A percentile compares a stretch with the other conserved stretches of the same genome.
Evolutionary conservation across 2,888 invertebrate genomes (phyloP).

Genomic region (Arctia plantaginis): DNA sequence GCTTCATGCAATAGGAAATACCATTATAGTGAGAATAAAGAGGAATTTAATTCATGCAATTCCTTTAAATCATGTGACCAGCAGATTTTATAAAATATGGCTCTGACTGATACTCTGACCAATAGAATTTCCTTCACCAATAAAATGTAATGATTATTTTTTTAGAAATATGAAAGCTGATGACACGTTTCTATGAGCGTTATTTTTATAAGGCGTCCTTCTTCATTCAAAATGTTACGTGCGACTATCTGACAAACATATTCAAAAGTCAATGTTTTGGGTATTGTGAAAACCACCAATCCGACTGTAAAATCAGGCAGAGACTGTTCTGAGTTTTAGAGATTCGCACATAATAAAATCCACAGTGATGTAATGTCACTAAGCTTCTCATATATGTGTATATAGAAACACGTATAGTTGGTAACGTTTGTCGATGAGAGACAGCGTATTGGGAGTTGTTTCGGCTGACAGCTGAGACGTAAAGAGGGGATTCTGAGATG

Average conservation of each 20-base stretch:
- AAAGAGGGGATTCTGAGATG: conserved; percentile 46
- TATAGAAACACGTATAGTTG: conserved; percentile 7
- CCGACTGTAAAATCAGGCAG: not conserved
- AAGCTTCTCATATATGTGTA: not conserved
- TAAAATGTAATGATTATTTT: not conserved
- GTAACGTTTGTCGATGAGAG: conserved; percentile 35
- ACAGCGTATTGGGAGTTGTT: conserved; percentile 45
- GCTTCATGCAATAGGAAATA: not conserved
- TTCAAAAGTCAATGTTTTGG: not conserved
- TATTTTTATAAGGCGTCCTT: not conserved
- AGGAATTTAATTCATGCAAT: not conserved
- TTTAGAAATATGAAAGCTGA: not conserved
- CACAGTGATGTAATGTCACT: not conserved
- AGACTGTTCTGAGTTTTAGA: not conserved
- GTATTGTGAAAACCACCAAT: not conserved
- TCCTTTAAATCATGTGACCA: not conserved
- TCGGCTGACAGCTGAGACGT: conserved; percentile 48
- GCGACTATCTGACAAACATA: not conserved
- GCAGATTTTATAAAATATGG: not conserved
- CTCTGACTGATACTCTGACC: not conserved
- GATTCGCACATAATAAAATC: not conserved
- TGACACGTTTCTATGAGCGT: not conserved
- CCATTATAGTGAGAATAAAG: not conserved
- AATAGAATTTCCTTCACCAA: not conserved
- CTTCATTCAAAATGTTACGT: not conserved